phyloP scores from a whole-genome alignment of 64 coral and sea anemone genomes.

The Pocillopora damicornis region DNA sequence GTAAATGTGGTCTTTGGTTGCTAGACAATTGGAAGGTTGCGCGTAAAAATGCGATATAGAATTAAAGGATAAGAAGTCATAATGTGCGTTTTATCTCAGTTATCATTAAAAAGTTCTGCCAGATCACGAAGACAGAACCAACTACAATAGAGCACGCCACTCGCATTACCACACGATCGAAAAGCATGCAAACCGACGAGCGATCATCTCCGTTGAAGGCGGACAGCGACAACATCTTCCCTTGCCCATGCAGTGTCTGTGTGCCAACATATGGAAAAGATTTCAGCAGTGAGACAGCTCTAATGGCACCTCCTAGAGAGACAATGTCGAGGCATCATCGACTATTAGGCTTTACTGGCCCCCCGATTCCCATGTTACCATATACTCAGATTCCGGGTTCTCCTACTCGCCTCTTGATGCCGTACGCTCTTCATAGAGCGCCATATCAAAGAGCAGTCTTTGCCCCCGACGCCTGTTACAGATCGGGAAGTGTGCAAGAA shows the following conservation, averaged over 20 bases:
- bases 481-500: neutral
- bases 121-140: neutral
- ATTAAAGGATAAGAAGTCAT: neutral
- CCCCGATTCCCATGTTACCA: neutral
- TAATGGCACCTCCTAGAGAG: neutral
- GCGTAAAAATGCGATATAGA: constrained; percentile 25
- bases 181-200: neutral
- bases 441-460: neutral
- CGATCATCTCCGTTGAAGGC: neutral
- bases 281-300: neutral
- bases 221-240: neutral
- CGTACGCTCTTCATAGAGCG: neutral
- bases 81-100: neutral
- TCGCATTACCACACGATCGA: neutral
- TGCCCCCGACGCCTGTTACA: neutral
- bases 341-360: neutral
- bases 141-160: neutral
- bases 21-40: constrained; percentile 1
- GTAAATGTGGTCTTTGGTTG: neutral
- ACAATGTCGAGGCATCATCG: neutral
- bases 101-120: neutral
- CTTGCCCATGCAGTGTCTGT: constrained; percentile 12
- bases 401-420: neutral
- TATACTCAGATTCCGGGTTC: neutral
- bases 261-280: neutral